phyloP scores from a whole-genome alignment of 2,113 vertebrate species.

The Synodontis membranacea region DNA sequence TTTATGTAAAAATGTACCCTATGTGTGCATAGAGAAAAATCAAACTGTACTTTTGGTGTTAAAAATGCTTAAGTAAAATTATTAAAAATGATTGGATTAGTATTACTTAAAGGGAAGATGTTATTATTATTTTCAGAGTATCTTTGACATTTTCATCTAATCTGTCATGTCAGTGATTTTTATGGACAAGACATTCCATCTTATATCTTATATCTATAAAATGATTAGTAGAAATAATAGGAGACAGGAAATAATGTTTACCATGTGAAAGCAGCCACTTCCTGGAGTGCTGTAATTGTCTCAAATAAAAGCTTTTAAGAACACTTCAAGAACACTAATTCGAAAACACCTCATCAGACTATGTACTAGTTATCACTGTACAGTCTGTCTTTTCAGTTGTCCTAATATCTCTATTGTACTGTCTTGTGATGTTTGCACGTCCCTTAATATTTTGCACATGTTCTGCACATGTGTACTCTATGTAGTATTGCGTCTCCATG shows the following conservation, averaged over 20 bases:
- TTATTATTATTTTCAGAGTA: neutral
- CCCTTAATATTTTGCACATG: too few relatives aligned
- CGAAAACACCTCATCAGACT: too few relatives aligned
- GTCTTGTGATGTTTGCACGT: too few relatives aligned
- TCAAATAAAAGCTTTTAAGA: slow-evolving; percentile 21
- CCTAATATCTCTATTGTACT: too few relatives aligned
- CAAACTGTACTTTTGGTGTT: neutral
- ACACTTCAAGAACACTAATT: too few relatives aligned
- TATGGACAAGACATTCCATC: neutral
- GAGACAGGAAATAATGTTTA: slow-evolving; percentile 12
- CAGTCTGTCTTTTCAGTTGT: too few relatives aligned
- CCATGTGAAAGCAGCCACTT: neutral
- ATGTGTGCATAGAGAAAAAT: neutral
- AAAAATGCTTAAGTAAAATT: too few relatives aligned
- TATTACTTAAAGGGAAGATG: neutral
- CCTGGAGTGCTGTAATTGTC: neutral
- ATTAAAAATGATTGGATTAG: neutral
- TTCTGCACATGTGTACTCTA: too few relatives aligned
- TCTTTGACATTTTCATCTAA: neutral
- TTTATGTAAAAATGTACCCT: neutral
- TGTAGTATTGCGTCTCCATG: too few relatives aligned
- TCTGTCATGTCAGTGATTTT: neutral
- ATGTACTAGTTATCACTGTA: too few relatives aligned
- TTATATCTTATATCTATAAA: neutral
- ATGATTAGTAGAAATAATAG: neutral